Conservation (phyloP, 2,888 invertebrate species). For the Merodon equestris region DNA sequence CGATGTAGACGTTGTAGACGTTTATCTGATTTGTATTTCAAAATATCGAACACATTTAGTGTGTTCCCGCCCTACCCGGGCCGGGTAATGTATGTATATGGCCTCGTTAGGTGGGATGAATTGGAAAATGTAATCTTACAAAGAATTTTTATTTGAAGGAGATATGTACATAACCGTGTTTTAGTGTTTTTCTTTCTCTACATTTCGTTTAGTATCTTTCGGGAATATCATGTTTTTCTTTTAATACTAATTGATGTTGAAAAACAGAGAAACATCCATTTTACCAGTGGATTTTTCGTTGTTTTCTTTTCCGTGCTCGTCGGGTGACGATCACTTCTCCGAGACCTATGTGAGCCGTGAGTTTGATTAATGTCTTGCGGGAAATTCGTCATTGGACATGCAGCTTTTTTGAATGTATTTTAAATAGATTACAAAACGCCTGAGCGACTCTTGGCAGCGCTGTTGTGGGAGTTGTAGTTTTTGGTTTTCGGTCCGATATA, state of each 20-base stretch:
- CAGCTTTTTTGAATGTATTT: slow-evolving; percentile 53
- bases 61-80: background rate
- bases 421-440: slow-evolving; percentile 54
- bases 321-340: slow-evolving; percentile 36
- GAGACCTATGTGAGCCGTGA: slow-evolving; percentile 32
- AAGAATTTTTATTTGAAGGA: slow-evolving; percentile 26
- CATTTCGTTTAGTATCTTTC: no score
- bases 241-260: slow-evolving; percentile 50
- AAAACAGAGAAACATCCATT: slow-evolving; percentile 55
- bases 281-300: slow-evolving; percentile 14
- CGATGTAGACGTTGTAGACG: background rate
- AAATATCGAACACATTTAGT: slow-evolving; percentile 6
- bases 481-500: background rate
- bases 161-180: slow-evolving; percentile 15
- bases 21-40: slow-evolving; percentile 1
- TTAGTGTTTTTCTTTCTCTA: slow-evolving; percentile 3
- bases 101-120: slow-evolving; percentile 3
- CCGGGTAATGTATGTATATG: background rate
- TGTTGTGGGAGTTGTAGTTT: slow-evolving; percentile 15
- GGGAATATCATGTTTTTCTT: background rate
- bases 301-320: background rate
- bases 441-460: slow-evolving; percentile 32
- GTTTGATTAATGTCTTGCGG: slow-evolving; percentile 58
- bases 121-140: background rate
- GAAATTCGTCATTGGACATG: slow-evolving; percentile 54